Conservation (phyloP, 2,797 vertebrate genomes). For the Galagoides demidoff region DNA sequence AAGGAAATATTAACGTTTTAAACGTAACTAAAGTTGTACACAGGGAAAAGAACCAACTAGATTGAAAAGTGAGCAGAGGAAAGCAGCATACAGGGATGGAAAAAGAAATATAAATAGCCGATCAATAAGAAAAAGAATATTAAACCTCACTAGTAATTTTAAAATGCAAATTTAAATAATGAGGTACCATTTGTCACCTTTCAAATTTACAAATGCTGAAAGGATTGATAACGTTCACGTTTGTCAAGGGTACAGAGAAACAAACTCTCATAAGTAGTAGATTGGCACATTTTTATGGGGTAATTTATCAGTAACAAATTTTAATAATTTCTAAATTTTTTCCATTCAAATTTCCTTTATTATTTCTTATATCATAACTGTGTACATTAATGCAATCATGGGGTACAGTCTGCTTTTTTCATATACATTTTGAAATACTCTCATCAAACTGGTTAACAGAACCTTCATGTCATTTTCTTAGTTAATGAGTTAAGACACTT, state of each 20-base stretch:
- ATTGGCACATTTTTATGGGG: not conserved
- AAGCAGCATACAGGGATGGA: not conserved
- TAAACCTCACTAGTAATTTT: conserved; percentile 27
- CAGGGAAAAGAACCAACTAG: not conserved
- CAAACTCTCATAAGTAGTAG: not conserved
- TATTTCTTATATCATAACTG: too few relatives aligned
- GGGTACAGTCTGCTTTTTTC: too few relatives aligned
- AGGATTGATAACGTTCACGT: conserved; percentile 17
- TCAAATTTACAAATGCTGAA: conserved; percentile 36
- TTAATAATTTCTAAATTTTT: conserved; percentile 37
- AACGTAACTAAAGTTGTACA: not conserved
- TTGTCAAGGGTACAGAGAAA: conserved; percentile 14
- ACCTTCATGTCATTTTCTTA: too few relatives aligned
- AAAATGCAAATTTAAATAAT: conserved; percentile 63
- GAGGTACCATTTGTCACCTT: conserved; percentile 49
- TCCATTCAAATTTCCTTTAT: too few relatives aligned
- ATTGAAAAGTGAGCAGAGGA: conserved; percentile 37
- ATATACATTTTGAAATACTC: too few relatives aligned
- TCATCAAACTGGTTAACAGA: too few relatives aligned
- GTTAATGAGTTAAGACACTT: too few relatives aligned
- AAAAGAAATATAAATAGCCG: conserved; percentile 33
- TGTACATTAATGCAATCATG: too few relatives aligned
- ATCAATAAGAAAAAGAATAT: not conserved
- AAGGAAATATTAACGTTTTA: not conserved
- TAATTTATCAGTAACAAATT: conserved; percentile 16